Conservation (phyloP, 2,113 vertebrate species). For the Eulacestoma nigropectus region DNA sequence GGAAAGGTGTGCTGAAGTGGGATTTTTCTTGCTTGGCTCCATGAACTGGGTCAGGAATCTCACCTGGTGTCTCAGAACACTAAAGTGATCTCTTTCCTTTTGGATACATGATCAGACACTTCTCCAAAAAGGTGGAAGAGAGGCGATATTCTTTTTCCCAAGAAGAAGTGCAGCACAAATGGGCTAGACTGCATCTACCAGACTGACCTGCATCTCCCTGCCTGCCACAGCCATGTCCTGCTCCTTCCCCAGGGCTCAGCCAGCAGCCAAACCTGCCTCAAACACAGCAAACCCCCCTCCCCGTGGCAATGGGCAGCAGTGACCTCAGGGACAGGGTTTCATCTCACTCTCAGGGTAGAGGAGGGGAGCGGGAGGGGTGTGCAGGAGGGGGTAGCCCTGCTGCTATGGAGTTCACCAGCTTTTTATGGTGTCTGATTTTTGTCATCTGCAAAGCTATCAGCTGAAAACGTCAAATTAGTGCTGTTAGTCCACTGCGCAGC, state of each 20-base stretch:
- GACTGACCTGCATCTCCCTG: not conserved
- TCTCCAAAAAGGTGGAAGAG: not conserved
- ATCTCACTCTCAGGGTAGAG: not conserved
- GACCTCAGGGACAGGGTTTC: not conserved
- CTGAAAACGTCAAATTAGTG: constrained; percentile 56
- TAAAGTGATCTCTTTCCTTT: not conserved
- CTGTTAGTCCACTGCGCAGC: constrained; percentile 47
- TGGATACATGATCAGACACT: not conserved
- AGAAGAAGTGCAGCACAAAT: not conserved
- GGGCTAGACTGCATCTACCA: too few species aligned
- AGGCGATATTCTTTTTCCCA: not conserved
- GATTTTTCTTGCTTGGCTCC: not conserved
- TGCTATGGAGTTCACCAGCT: not conserved
- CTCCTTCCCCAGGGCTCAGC: not conserved
- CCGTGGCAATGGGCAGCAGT: not conserved
- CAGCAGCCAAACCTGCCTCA: not conserved
- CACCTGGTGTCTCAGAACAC: not conserved
- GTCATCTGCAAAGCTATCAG: constrained; percentile 64
- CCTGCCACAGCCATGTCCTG: not conserved
- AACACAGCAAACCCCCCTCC: not conserved
- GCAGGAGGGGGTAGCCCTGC: not conserved
- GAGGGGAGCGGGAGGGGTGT: not conserved
- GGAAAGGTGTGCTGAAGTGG: not conserved
- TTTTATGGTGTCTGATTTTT: constrained; percentile 59
- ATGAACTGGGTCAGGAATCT: not conserved